Base-by-base conservation (phyloP, 1,140 invertebrate genomes). In the Helicoverpa zea region DNA sequence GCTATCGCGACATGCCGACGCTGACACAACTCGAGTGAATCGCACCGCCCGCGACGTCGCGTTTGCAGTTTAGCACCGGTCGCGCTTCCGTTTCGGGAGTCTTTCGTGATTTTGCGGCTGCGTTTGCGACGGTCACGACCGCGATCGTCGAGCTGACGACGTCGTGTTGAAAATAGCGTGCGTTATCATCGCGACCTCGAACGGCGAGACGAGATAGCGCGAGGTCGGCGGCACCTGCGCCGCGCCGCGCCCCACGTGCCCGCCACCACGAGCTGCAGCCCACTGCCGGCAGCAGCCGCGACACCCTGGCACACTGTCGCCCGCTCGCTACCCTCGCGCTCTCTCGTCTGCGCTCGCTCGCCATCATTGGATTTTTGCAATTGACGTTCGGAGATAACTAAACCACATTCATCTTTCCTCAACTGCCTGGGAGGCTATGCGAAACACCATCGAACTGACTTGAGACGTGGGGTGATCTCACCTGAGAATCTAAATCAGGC, bases 161-260 rank as follows among this genome's bases (percentile, higher is more conserved):
- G 88, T 83, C 81, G 86, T 43, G 84, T 88, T 86, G 68, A 84
- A 91, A 91, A 91, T 93, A 92, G 89, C 90, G 88, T 89, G 84
- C 90, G 93, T 94, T 94, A 94, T 94, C 93, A 92, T 88, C 86
- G 88, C 90, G 91, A 91, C 91, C 91, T 94, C 93, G 92, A 87
- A 73, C 87, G 91, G 87, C 92, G 91, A 91, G 93, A 93, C 93
- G 89, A 92, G 92, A 94, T 93, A 93, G 88, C 86, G 90, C 90
- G 91, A 93, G 92, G 92, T 94, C 92, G 92, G 84, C 94, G 92
- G 90, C 92, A 94, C 93, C 92, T 94, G 91, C 88, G 81, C 80
- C 81, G 89, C 88, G 88, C 87, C 88, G 83, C 87, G 81, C 87
- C 88, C 92, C 92, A 91, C 90, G 90, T 92, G 91, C 89, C 84